These are phyloP conservation scores for Nephrotoma guestfalica DNA, from an alignment of 2,888 invertebrate species.

Conservation along the genomic window DNA sequence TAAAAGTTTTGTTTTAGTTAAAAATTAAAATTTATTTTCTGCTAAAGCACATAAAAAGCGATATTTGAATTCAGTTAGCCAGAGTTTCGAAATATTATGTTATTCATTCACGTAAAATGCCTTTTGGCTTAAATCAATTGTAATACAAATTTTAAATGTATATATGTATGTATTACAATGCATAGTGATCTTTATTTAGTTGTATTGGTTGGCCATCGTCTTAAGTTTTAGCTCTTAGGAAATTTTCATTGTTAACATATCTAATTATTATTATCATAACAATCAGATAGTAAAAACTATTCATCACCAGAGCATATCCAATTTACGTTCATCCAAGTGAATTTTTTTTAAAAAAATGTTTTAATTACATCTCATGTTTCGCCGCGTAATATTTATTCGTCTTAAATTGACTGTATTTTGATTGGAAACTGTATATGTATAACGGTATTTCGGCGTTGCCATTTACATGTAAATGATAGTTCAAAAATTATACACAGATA, in stretches of 20 bases:
- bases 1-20: no score
- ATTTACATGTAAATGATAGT: not conserved
- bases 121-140: no score
- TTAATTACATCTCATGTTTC: not conserved
- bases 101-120: no score
- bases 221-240: not conserved
- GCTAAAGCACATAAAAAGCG: no score
- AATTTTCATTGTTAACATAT: not conserved
- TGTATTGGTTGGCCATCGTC: no score
- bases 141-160: no score
- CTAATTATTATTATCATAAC: not conserved
- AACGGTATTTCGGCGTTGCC: not conserved
- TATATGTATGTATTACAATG: no score
- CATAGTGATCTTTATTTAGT: no score
- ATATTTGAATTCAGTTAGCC: no score
- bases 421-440: not conserved
- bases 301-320: not conserved
- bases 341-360: not conserved
- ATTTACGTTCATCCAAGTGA: not conserved
- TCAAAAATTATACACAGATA: no score
- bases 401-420: not conserved
- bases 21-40: no score
- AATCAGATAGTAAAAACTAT: not conserved
- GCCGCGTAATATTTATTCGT: not conserved
- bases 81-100: no score